phyloP scores from a whole-genome alignment of 2,113 vertebrate genomes.

The Cygnus buccinator region DNA sequence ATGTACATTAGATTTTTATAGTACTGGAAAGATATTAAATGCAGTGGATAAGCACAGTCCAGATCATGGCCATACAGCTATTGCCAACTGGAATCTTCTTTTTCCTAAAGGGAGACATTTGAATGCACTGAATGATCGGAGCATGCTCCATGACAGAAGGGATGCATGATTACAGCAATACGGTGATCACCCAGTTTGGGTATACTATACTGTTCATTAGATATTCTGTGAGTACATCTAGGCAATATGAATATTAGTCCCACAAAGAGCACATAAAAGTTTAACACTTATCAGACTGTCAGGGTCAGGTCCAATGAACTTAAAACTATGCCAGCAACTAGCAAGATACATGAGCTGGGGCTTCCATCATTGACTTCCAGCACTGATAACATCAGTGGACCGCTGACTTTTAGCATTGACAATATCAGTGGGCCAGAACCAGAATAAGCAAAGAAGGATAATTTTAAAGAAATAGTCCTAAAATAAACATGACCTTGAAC shows the following conservation, averaged over 20 bases:
- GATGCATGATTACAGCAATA: neutral
- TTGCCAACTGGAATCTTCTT: neutral
- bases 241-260: neutral
- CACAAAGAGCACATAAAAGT: neutral
- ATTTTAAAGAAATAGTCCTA: neutral
- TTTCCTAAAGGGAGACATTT: neutral
- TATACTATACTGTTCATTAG: neutral
- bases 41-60: neutral
- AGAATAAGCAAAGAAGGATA: neutral
- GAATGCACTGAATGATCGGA: neutral
- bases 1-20: neutral
- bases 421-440: neutral
- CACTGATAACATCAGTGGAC: neutral
- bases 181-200: neutral
- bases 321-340: neutral
- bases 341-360: neutral
- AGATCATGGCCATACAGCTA: neutral
- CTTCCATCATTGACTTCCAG: neutral
- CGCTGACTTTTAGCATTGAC: neutral
- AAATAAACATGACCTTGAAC: neutral
- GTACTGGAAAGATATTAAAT: neutral
- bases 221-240: neutral
- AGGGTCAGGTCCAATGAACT: neutral
- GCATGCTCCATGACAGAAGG: accelerated
- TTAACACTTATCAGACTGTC: neutral